Conservation (phyloP, 1,140 invertebrate genomes). For the Heliothis subflexa region DNA sequence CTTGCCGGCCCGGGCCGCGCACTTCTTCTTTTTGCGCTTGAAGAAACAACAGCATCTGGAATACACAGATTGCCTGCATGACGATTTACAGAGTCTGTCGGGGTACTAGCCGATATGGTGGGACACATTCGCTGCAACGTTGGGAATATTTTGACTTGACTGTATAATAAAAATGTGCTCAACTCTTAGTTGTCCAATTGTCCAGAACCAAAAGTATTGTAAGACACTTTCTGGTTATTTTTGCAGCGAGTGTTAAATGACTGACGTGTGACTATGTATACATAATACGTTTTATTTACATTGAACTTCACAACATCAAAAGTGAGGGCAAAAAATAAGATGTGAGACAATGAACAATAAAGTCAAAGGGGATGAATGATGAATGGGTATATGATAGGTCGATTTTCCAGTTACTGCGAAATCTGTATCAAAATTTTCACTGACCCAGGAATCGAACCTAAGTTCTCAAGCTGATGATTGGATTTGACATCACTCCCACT, state of each 20-base stretch:
- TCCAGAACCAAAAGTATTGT: too few species aligned
- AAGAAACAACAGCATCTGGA: slow-evolving; percentile 98
- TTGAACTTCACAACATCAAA: slow-evolving; percentile 6
- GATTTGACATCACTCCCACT: too few species aligned
- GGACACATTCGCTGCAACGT: background rate
- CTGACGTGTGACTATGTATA: background rate
- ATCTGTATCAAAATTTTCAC: too few species aligned
- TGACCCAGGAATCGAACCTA: too few species aligned
- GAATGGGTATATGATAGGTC: too few species aligned
- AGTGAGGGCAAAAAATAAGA: slow-evolving; percentile 15
- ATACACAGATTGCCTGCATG: slow-evolving; percentile 86
- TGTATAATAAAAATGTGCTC: too few species aligned
- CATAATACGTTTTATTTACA: background rate
- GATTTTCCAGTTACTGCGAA: too few species aligned
- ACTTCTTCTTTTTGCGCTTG: slow-evolving; percentile 98
- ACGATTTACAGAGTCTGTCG: slow-evolving; percentile 83
- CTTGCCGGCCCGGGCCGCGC: slow-evolving; percentile 90
- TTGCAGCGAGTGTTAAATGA: background rate
- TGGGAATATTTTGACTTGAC: too few species aligned
- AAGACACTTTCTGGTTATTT: background rate
- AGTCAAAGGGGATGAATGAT: background rate
- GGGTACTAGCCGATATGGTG: slow-evolving; percentile 17
- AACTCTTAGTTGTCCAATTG: too few species aligned
- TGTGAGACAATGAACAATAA: background rate
- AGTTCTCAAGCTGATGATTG: too few species aligned